These are phyloP conservation scores for Nipponia nippon DNA, from an alignment of 2,113 vertebrate genomes.

Conservation along the genomic window DNA sequence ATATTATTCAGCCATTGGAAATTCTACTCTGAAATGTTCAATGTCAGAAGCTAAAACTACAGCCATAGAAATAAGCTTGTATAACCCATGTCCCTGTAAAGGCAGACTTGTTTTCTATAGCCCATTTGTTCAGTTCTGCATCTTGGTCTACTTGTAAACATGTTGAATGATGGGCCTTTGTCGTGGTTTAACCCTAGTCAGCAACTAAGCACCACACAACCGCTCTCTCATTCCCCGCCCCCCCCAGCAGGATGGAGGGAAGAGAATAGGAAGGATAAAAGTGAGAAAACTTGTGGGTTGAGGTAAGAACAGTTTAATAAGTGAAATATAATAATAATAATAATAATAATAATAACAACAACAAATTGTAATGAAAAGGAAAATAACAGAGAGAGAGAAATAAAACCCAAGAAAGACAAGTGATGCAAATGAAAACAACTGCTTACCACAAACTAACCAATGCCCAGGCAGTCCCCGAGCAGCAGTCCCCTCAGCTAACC, in stretches of 20 bases:
- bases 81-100: neutral
- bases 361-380: too few species aligned
- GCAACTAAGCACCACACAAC: neutral
- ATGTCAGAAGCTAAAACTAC: neutral
- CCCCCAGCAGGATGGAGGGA: neutral
- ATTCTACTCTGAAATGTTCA: neutral
- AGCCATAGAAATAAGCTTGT: neutral
- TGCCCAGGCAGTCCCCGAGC: too few species aligned
- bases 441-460: too few species aligned
- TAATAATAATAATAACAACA: too few species aligned
- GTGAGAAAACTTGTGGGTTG: too few species aligned
- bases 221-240: neutral
- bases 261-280: neutral
- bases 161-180: neutral
- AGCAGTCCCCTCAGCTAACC: too few species aligned
- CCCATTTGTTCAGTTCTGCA: neutral
- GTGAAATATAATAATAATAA: too few species aligned
- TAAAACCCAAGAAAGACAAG: too few species aligned
- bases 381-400: too few species aligned
- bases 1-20: neutral
- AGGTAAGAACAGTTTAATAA: too few species aligned
- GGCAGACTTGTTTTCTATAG: neutral
- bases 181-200: neutral
- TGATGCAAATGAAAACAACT: too few species aligned
- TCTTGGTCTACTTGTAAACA: neutral